phyloP scores from a whole-genome alignment of 2,797 vertebrate species.

The Falco berigora region DNA sequence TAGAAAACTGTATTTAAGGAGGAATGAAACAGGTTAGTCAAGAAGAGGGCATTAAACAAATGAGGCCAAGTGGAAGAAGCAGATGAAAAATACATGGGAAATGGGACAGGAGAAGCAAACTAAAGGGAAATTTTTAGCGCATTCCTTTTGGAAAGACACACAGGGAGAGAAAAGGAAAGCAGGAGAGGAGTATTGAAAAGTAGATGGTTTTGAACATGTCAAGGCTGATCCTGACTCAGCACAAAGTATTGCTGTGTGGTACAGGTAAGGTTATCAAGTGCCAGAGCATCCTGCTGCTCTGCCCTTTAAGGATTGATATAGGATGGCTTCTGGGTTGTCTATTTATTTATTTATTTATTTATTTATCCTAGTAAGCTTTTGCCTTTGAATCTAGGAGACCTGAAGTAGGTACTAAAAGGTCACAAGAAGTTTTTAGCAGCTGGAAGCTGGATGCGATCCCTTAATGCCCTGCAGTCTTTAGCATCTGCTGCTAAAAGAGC shows the following conservation, averaged over 20 bases:
- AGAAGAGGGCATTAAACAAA: neutral
- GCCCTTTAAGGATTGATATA: neutral
- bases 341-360: neutral
- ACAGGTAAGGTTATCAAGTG: neutral
- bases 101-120: neutral
- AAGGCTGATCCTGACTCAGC: slow-evolving; percentile 38
- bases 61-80: neutral
- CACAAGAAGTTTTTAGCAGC: neutral
- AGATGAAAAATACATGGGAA: neutral
- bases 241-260: neutral
- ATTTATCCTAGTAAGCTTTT: neutral
- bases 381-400: neutral
- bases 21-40: neutral
- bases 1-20: neutral
- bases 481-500: neutral
- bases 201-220: neutral
- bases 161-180: neutral
- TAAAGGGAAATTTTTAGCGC: neutral
- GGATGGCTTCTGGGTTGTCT: neutral
- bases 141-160: neutral
- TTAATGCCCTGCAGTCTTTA: neutral
- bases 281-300: neutral
- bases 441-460: neutral
- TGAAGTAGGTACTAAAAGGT: neutral
- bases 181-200: neutral